Base-by-base conservation (phyloP, 2,888 invertebrate genomes). In the Cheilosia grossa region DNA sequence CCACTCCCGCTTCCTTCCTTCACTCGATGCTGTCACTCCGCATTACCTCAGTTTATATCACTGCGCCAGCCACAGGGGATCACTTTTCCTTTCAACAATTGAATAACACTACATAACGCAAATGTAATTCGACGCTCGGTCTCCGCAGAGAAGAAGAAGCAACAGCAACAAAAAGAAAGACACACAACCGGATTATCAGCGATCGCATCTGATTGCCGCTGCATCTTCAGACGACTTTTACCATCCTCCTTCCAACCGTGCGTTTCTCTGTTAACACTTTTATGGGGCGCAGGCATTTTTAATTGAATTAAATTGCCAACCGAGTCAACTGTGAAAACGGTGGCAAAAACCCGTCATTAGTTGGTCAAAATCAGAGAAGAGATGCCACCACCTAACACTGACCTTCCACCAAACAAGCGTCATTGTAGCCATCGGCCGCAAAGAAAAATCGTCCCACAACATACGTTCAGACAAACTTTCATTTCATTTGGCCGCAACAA, bases 1-100 rank as follows among this genome's bases (percentile, higher is more conserved):
- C 56, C 19, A n/a, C 56, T 61, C 78, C 73, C 66, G 78, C 63
- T 53, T 59, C 15, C 10, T 15, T 19, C 21, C 54, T 56, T 54
- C 54, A 15, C 24, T 15, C 49, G 49, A 42, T 67, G 66, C 82
- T 67, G 78, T 72, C 82, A 72, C 49, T 56, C 54, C 33, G 42
- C 27, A 78, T 78, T 82, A 78, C 66, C 61, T 59, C 59, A 49
- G n/a, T 40, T 33, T 47, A 42, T 59, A 40, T 72, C 53, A 49
- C 72, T 56, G 10, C 30, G 21, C 70, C 70, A 72, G 66, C 61
- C 42, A 19, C 59, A 13, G 21, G 56, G 63, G 73, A 82, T 82
- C 61, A 78, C 73, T 82, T 82, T 78, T 82, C 78, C 82, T 82
- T 82, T 78, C 72, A 73, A 58, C 66, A 82, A 82, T 78, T 82